A percentile compares a stretch with the other conserved stretches of the same genome.
phyloP scores from a whole-genome alignment of 53 echinoderm and acorn worm species.

The Actinopyga echinites region DNA sequence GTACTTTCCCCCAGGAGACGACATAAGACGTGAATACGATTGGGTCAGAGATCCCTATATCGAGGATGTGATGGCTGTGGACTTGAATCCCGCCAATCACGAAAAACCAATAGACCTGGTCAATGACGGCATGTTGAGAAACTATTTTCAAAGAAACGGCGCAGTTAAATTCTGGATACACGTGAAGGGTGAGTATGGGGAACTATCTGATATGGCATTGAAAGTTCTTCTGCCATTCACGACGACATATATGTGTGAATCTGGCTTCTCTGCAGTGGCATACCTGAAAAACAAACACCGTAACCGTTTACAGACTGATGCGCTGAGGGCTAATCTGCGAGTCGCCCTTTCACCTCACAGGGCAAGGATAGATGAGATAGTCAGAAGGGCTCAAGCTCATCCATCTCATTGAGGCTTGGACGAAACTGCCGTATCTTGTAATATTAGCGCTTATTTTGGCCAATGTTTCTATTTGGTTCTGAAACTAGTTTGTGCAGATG shows the following conservation, averaged over 20 bases:
- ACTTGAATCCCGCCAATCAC: constrained; percentile 2
- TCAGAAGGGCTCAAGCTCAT: background rate
- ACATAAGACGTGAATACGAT: constrained; percentile 5
- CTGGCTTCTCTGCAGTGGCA: constrained; percentile 30
- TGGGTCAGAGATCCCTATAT: constrained; percentile 27
- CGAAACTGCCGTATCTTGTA: too few relatives aligned
- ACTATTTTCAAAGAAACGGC: constrained; percentile 5
- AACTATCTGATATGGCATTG: constrained; percentile 18
- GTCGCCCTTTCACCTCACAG: constrained; percentile 41
- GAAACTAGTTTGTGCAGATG: too few relatives aligned
- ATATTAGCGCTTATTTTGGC: too few relatives aligned
- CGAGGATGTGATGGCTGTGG: constrained; percentile 8
- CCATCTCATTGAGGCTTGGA: background rate
- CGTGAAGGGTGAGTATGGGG: background rate
- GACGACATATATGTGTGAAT: constrained; percentile 32
- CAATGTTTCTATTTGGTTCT: too few relatives aligned
- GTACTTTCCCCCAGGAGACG: constrained; percentile 27
- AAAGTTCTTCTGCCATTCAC: constrained; percentile 32
- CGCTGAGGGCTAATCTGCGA: constrained; percentile 11
- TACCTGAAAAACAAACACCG: constrained; percentile 23
- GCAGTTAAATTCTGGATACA: constrained; percentile 10
- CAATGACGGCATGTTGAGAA: constrained; percentile 1
- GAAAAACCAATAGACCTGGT: constrained; percentile 28
- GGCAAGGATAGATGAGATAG: constrained; percentile 16
- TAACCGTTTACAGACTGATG: constrained; percentile 18